Percentiles rank a stretch among this genome's conserved stretches.
Conservation (phyloP, 2,113 vertebrate species). For the Aegotheles bennettii region DNA sequence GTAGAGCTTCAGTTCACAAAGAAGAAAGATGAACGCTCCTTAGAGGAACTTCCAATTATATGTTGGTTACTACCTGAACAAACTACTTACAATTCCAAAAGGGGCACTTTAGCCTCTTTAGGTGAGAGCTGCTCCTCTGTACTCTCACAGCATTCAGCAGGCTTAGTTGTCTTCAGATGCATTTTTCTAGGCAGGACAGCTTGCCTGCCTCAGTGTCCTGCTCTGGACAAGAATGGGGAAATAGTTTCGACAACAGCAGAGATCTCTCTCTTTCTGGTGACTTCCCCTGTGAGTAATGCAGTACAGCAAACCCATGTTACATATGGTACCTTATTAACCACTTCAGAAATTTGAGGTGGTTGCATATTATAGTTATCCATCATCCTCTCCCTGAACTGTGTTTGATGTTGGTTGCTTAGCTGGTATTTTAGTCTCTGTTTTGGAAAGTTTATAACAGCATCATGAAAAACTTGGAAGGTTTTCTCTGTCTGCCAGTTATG, state of each 20-base stretch:
- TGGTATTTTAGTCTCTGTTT: neutral
- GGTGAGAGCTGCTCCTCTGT: neutral
- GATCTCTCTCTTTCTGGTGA: neutral
- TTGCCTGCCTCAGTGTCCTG: neutral
- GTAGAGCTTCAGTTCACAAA: neutral
- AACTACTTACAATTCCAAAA: constrained; percentile 22
- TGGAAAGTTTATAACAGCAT: neutral
- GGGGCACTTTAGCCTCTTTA: neutral
- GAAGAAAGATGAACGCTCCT: neutral
- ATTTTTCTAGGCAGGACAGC: constrained; percentile 21
- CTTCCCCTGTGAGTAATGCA: neutral
- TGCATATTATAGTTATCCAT: neutral
- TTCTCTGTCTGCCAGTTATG: neutral
- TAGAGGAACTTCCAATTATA: neutral
- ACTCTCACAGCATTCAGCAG: neutral
- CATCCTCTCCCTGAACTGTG: neutral
- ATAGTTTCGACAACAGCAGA: neutral
- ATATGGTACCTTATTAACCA: neutral
- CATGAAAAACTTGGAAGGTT: neutral
- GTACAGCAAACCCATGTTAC: neutral
- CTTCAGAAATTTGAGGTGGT: neutral
- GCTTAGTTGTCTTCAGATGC: neutral
- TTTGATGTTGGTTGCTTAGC: neutral
- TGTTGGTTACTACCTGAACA: neutral
- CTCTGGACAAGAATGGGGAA: neutral